These are phyloP conservation scores for Caenorhabditis brenneri DNA, from an alignment of 1,140 invertebrate species.

Conservation along the genomic window DNA sequence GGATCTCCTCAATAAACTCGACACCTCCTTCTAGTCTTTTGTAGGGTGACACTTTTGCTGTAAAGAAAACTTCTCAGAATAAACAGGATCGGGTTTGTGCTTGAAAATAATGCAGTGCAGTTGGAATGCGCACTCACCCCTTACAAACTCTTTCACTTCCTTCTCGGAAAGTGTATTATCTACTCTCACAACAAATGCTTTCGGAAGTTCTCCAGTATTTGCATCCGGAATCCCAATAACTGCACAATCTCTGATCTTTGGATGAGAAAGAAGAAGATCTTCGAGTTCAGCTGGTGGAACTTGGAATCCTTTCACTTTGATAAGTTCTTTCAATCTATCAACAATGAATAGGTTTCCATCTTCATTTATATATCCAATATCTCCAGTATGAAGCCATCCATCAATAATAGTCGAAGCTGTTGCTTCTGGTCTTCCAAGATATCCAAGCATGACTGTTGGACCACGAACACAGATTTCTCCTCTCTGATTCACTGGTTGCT, in stretches of 20 bases:
- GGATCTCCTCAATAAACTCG: constrained; percentile 77
- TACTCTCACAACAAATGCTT: constrained; percentile 77
- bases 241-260: constrained; percentile 80
- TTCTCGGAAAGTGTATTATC: constrained; percentile 29
- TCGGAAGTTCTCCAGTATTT: constrained; percentile 79
- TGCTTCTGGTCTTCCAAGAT: constrained; percentile 79
- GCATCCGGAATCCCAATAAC: constrained; percentile 81
- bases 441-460: constrained; percentile 75
- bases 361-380: constrained; percentile 80
- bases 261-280: constrained; percentile 79
- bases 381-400: constrained; percentile 82
- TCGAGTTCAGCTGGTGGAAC: constrained; percentile 86
- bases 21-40: constrained; percentile 75
- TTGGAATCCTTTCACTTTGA: constrained; percentile 85
- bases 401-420: constrained; percentile 78
- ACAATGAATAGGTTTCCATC: constrained; percentile 78
- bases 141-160: constrained; percentile 45
- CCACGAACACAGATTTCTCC: constrained; percentile 71
- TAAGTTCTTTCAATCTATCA: constrained; percentile 85
- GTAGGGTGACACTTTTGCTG: constrained; percentile 45
- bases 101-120: not conserved
- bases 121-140: not conserved
- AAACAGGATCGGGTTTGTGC: too few species aligned
- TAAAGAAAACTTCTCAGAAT: too few species aligned
- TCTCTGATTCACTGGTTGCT: constrained; percentile 56